phyloP scores from a whole-genome alignment of 2,888 invertebrate genomes.

The Parnassius apollo region DNA sequence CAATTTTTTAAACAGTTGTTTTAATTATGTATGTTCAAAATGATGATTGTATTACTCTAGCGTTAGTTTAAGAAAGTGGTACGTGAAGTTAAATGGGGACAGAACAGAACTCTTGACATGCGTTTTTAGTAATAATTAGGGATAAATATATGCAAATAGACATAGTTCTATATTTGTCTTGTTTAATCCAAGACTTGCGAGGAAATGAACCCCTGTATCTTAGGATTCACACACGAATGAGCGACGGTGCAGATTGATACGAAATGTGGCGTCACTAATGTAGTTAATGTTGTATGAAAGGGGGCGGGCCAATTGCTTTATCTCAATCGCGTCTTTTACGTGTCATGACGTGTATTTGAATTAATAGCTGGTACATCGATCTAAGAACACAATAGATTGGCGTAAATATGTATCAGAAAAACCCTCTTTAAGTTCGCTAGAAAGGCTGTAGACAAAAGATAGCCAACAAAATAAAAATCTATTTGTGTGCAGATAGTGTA shows the following conservation, averaged over 20 bases:
- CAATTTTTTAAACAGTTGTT: too few relatives aligned
- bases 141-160: slow-evolving; percentile 14
- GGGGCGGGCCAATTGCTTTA: slow-evolving; percentile 73
- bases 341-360: slow-evolving; percentile 35
- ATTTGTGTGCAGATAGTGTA: too few relatives aligned
- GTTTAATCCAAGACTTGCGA: slow-evolving; percentile 33
- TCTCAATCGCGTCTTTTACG: slow-evolving; percentile 63
- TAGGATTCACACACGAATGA: slow-evolving; percentile 79
- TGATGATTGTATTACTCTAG: too few relatives aligned
- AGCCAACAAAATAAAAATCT: too few relatives aligned
- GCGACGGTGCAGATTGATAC: slow-evolving; percentile 73
- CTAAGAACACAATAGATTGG: too few relatives aligned
- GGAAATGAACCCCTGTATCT: slow-evolving; percentile 80
- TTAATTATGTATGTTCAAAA: too few relatives aligned
- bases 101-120: neutral
- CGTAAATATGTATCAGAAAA: too few relatives aligned
- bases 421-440: too few relatives aligned
- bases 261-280: slow-evolving; percentile 80
- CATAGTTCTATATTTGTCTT: slow-evolving; percentile 19
- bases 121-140: slow-evolving; percentile 18
- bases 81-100: too few relatives aligned
- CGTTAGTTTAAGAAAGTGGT: too few relatives aligned
- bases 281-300: slow-evolving; percentile 80
- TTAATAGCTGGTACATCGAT: slow-evolving; percentile 7
- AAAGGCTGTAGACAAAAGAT: too few relatives aligned